Evolutionary conservation across 1,140 invertebrate species (phyloP), one percentile per base, ranked within the genome.

Genomic region (Oryctes rhinoceros): DNA sequence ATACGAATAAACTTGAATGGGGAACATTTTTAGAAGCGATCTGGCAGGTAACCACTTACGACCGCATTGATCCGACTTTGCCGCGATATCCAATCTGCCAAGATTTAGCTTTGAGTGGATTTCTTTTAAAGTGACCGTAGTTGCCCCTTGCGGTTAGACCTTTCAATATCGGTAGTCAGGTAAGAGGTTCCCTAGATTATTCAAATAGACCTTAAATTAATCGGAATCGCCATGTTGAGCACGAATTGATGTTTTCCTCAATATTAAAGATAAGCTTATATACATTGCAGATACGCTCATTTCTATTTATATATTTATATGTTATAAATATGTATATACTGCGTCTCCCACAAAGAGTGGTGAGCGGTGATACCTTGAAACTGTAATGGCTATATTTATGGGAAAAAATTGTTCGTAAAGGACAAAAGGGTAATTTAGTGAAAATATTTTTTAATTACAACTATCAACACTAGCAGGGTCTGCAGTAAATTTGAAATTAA

Each of bases 41-140:
- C 62, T 20, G 62, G 62, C 62, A 30, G n/a, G 9, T 18, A 67
- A 67, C 6, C 24, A 30, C 62, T 67, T 67, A 67, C n/a, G 62
- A 20, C 3, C 18, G 62, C 24, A 67, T 67, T 67, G 62, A 53
- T 53, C n/a, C 49, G 11, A 53, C 49, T 53, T 53, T 15, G 49
- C 24, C 11, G 49, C n/a, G n/a, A n/a, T 53, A 53, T 53, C 49
- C 49, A 53, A 53, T 53, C 49, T 53, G 49, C n/a, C n/a, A 53
- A 53, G 49, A 53, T 53, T 53, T n/a, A n/a, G 49, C n/a, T 53
- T 53, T 11, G 49, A 53, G 49, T 53, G n/a, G 49, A 53, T 53
- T 53, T 53, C 49, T 53, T 53, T 53, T 53, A 53, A 53, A 53
- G 49, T 53, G 49, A 53, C 49, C 49, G 49, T 53, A 4, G 49